Percentiles rank a stretch among this genome's conserved stretches.
Conservation (phyloP, 2,888 invertebrate genomes). For the Cyrtodaria siliqua region DNA sequence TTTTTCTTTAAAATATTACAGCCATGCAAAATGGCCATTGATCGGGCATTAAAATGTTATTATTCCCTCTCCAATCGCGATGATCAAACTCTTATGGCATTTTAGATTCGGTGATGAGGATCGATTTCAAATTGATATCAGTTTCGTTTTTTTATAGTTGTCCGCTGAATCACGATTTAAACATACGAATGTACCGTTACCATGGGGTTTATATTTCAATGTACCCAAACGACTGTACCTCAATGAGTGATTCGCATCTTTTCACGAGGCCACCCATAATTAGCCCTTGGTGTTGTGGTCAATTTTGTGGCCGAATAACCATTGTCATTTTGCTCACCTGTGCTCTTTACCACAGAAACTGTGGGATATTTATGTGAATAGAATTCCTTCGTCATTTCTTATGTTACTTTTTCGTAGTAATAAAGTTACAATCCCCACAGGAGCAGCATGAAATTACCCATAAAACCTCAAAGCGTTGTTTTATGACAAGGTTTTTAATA, state of each 20-base stretch:
- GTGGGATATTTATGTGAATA: no score
- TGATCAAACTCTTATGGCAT: conserved; percentile 32
- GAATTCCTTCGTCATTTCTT: no score
- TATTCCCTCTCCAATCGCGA: conserved; percentile 40
- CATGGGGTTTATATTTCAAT: conserved; percentile 43
- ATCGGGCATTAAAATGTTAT: conserved; percentile 47
- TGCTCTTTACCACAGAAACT: neutral
- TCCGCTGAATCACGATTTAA: conserved; percentile 35
- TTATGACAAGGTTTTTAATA: no score
- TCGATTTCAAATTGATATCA: conserved; percentile 37
- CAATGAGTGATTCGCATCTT: conserved; percentile 26
- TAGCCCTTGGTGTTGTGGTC: conserved; percentile 15
- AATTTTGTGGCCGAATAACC: conserved; percentile 14
- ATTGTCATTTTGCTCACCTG: conserved; percentile 43
- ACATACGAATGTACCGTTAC: conserved; percentile 47
- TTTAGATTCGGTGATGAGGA: conserved; percentile 33
- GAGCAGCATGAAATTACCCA: no score
- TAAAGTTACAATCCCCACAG: no score
- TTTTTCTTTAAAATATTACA: neutral
- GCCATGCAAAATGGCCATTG: conserved; percentile 15
- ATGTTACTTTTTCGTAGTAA: no score
- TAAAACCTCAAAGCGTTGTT: no score
- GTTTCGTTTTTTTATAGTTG: conserved; percentile 32
- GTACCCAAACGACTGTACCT: conserved; percentile 30
- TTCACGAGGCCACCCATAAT: conserved; percentile 27